These are phyloP conservation scores for Idaea dimidiata DNA, from an alignment of 2,888 invertebrate genomes.

Conservation along the genomic window DNA sequence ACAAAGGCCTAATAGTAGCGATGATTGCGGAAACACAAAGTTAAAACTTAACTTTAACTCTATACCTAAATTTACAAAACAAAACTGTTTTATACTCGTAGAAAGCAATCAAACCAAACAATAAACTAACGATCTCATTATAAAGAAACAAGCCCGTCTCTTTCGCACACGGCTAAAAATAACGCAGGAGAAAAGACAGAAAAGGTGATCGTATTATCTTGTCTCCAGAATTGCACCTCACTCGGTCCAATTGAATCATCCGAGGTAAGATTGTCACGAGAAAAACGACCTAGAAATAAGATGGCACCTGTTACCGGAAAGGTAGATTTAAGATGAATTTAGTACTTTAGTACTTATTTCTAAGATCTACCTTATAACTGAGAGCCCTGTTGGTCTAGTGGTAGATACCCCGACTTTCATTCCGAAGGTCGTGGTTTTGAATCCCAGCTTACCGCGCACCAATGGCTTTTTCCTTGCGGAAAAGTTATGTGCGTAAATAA, in stretches of 20 bases:
- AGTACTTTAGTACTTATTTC: neutral
- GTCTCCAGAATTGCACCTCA: constrained; percentile 34
- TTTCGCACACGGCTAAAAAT: constrained; percentile 23
- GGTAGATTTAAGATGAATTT: neutral
- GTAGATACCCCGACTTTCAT: too few relatives aligned
- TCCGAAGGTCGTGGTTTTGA: too few relatives aligned
- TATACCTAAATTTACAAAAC: neutral
- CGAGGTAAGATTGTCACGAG: constrained; percentile 44
- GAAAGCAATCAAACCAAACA: constrained; percentile 1
- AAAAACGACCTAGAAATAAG: constrained; percentile 27
- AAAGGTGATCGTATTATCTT: constrained; percentile 28
- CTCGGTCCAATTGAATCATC: constrained; percentile 50
- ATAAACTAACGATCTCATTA: neutral
- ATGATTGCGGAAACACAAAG: too few relatives aligned
- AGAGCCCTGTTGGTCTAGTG: too few relatives aligned
- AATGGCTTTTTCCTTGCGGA: too few relatives aligned
- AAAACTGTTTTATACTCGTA: neutral
- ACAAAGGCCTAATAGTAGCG: too few relatives aligned
- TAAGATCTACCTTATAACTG: too few relatives aligned
- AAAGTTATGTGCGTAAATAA: too few relatives aligned
- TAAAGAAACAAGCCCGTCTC: constrained; percentile 20
- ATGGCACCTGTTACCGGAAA: constrained; percentile 8
- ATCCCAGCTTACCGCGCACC: too few relatives aligned
- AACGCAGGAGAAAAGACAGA: constrained; percentile 12
- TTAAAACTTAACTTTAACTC: too few relatives aligned